Conservation (phyloP, 1,140 invertebrate genomes). For the Drosophila ercepeae region DNA sequence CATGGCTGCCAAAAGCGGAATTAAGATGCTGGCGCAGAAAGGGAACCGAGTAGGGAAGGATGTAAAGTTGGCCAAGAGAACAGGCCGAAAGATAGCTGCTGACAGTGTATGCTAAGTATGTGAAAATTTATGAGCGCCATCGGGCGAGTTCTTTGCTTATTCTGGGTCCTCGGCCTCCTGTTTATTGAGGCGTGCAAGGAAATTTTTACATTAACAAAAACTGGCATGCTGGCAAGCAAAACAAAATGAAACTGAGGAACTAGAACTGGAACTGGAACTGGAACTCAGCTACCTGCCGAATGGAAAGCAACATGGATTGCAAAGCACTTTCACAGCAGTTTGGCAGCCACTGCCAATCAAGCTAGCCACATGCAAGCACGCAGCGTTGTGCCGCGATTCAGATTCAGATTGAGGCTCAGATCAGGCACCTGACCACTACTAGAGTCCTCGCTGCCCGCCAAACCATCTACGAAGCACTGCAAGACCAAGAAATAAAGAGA, state of each 20-base stretch:
- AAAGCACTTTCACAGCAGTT: slow-evolving; percentile 26
- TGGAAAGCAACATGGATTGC: slow-evolving; percentile 6
- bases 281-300: slow-evolving; percentile 6
- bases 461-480: slow-evolving; percentile 66
- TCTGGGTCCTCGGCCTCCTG: slow-evolving; percentile 16
- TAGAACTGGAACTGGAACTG: slow-evolving; percentile 2
- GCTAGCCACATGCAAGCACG: slow-evolving; percentile 73
- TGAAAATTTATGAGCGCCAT: slow-evolving; percentile 62
- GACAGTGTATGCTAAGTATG: slow-evolving; percentile 67
- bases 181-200: slow-evolving; percentile 15
- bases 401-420: slow-evolving; percentile 4
- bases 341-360: slow-evolving; percentile 51
- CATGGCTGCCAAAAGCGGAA: slow-evolving; percentile 55
- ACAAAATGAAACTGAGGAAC: slow-evolving; percentile 4
- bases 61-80: background rate
- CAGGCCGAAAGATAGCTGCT: slow-evolving; percentile 22
- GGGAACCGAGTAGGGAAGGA: background rate
- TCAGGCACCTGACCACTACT: slow-evolving; percentile 34
- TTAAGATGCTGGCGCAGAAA: slow-evolving; percentile 35
- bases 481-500: slow-evolving; percentile 41
- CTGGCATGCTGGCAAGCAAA: slow-evolving; percentile 19
- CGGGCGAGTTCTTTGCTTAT: slow-evolving; percentile 38
- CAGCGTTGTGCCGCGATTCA: slow-evolving; percentile 36
- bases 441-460: slow-evolving; percentile 50
- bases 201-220: slow-evolving; percentile 32